Percentiles rank a stretch among this genome's conserved stretches.
Conservation (phyloP, 2,113 vertebrate genomes). For the Rhizomys pruinosus region DNA sequence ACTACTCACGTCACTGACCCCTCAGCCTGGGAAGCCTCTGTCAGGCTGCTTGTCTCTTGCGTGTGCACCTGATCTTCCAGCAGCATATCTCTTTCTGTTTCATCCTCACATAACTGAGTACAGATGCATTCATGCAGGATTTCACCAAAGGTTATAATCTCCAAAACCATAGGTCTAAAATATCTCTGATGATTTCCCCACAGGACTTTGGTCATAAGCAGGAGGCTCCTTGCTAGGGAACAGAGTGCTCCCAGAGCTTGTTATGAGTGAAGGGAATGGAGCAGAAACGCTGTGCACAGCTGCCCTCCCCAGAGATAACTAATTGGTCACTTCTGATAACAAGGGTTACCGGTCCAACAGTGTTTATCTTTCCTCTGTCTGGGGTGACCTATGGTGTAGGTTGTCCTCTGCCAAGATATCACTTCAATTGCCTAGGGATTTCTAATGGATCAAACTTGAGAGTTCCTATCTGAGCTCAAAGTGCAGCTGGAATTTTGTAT, state of each 20-base stretch:
- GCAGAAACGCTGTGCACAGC: not conserved
- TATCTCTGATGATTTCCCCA: not conserved
- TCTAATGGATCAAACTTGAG: not conserved
- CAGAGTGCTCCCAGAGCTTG: not conserved
- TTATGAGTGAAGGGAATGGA: not conserved
- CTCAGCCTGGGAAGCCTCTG: not conserved
- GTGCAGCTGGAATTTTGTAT: not conserved
- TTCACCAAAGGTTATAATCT: not conserved
- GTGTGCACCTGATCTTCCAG: not conserved
- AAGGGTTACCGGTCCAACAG: not conserved
- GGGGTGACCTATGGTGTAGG: not conserved
- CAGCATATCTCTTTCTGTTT: accelerated
- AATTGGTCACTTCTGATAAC: constrained; percentile 26
- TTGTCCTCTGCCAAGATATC: not conserved
- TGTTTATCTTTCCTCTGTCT: not conserved
- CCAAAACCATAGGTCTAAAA: not conserved
- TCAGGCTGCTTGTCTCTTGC: not conserved
- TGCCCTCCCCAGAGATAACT: not conserved
- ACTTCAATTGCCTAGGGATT: not conserved
- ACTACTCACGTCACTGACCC: not conserved
- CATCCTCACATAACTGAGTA: too few species aligned
- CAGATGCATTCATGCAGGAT: not conserved
- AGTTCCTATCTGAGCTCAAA: not conserved
- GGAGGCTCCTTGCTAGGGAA: not conserved
- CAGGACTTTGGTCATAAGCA: not conserved